Evolutionary conservation across 2,113 vertebrate species (phyloP).

Genomic region (Proterorhinus semilunaris): DNA sequence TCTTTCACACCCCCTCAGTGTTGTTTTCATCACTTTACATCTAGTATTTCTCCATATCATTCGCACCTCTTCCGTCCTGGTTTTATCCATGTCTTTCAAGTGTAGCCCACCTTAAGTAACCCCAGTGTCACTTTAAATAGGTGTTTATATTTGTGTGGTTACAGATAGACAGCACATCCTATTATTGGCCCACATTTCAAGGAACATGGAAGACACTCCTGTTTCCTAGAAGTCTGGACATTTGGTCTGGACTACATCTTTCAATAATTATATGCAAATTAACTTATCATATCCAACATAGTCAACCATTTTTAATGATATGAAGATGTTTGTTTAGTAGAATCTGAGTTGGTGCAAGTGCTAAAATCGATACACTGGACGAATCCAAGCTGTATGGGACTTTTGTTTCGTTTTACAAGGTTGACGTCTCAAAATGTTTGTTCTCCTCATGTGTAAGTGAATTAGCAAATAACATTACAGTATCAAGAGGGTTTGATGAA

Average conservation of each 20-base stretch:
- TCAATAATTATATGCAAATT: neutral
- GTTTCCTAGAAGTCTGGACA: conserved; percentile 44
- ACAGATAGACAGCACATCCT: conserved; percentile 4
- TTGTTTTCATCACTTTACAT: neutral
- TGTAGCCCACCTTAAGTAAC: conserved; percentile 23
- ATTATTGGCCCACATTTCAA: neutral
- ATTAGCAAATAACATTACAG: neutral
- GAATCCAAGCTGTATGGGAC: conserved; percentile 8
- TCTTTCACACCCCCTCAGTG: neutral
- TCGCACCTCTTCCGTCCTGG: conserved; percentile 20
- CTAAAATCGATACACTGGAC: conserved; percentile 6
- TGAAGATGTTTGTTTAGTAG: neutral
- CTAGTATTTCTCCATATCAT: conserved; percentile 29
- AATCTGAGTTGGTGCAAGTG: neutral
- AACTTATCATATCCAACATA: neutral
- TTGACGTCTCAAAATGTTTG: neutral
- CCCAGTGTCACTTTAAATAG: conserved; percentile 42
- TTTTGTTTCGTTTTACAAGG: neutral
- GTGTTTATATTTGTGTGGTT: conserved; percentile 12
- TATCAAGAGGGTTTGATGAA: neutral
- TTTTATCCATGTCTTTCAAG: conserved; percentile 26
- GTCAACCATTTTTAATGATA: neutral
- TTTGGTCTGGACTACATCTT: neutral
- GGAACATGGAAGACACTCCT: neutral
- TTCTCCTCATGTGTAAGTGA: neutral